phyloP scores from a whole-genome alignment of 2,797 vertebrate species.

The Echiichthys vipera region DNA sequence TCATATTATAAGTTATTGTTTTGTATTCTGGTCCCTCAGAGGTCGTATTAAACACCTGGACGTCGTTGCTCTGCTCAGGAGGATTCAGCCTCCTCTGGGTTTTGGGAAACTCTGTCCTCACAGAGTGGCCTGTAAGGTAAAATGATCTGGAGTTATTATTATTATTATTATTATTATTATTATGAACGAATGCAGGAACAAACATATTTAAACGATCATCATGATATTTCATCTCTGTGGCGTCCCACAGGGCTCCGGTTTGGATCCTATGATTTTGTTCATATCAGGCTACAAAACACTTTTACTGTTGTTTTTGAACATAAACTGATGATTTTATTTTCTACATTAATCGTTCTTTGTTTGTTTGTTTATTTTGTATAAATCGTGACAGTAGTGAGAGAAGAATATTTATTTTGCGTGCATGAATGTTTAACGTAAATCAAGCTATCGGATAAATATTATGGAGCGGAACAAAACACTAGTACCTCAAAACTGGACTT shows the following conservation, averaged over 20 bases:
- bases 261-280: neutral
- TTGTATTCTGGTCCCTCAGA: conserved; percentile 71
- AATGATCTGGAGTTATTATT: neutral
- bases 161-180: too few relatives aligned
- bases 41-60: conserved; percentile 97
- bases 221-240: neutral
- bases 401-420: too few relatives aligned
- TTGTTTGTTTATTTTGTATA: too few relatives aligned
- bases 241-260: conserved; percentile 9
- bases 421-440: too few relatives aligned
- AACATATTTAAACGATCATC: neutral
- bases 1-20: neutral
- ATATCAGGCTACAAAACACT: neutral
- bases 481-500: too few relatives aligned
- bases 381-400: too few relatives aligned
- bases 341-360: too few relatives aligned
- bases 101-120: conserved; percentile 98
- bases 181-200: neutral
- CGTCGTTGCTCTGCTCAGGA: conserved; percentile 92
- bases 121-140: conserved; percentile 87
- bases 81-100: conserved; percentile 96
- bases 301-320: too few relatives aligned
- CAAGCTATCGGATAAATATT: too few relatives aligned
- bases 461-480: too few relatives aligned
- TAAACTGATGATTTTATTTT: too few relatives aligned